Conservation (phyloP, 2,113 vertebrate species). For the Marmota monax region DNA sequence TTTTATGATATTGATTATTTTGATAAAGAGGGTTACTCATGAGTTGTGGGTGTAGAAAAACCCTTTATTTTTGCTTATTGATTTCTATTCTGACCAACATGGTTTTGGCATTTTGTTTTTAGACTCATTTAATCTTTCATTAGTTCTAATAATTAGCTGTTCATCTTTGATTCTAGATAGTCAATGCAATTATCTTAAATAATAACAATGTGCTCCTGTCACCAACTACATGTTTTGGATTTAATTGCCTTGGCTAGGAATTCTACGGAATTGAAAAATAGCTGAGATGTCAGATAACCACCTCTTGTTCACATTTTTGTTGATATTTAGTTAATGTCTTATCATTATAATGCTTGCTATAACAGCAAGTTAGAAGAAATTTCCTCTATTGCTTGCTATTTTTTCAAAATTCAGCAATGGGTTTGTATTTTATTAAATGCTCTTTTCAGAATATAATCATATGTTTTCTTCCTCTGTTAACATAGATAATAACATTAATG, state of each 20-base stretch:
- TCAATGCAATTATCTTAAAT: background rate
- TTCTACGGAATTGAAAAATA: background rate
- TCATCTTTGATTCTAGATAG: background rate
- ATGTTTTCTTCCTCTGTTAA: background rate
- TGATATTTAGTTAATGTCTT: background rate
- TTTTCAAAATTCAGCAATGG: background rate
- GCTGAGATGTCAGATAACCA: background rate
- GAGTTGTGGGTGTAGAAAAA: background rate
- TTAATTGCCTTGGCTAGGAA: background rate
- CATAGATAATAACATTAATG: background rate
- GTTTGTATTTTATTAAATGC: background rate
- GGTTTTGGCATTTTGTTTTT: background rate
- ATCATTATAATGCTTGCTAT: background rate
- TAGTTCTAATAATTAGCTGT: background rate
- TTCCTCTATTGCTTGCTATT: background rate
- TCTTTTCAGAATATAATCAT: background rate
- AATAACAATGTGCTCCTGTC: background rate
- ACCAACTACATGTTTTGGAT: background rate
- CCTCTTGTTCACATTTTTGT: background rate
- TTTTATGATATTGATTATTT: background rate
- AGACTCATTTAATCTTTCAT: background rate
- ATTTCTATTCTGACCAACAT: background rate
- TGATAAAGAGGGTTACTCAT: background rate
- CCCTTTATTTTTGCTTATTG: background rate
- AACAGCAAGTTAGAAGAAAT: background rate